Base-by-base conservation (phyloP, 2,797 vertebrate species). In the Poecile montanus region DNA sequence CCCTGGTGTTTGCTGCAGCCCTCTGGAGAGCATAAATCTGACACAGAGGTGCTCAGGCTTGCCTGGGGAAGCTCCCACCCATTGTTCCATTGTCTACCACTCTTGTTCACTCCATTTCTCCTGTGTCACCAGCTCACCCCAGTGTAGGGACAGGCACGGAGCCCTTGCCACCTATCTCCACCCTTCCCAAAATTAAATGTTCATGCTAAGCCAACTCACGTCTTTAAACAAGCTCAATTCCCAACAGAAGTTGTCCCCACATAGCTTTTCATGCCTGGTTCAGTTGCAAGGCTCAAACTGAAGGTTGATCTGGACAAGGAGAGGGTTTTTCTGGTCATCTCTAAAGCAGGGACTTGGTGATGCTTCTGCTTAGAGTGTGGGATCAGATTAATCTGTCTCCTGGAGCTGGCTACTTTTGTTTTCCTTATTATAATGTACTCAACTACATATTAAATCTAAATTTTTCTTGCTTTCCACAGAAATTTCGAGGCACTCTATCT, bases 21-120 rank as follows among this genome's bases (percentile, higher is more conserved):
- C 88, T 73, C 86, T 45, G 79, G 61, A 23, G 80, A 70, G 66
- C 65, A 92, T 36, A 82, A 71, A 11, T 90, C 54, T 94, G 56
- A 68, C 8, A 26, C 58, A 85, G 56, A 89, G 45, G 13, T 82
- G 29, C 47, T 89, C 68, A n/a, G 40, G 45, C 40, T 89, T 40
- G 32, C 84, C 29, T 84, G 60, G 93, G 63, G 58, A 57, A 53
- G 25, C 4, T 91, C 29, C 42, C 34, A 67, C 67, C 34, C 44
- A 11, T 66, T 21, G n/a, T 60, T 85, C 66, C 44, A 36, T 22
- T 26, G 12, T 7, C 57, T 18, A 3, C 8, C 13, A 3, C n/a
- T 72, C 25, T 44, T 8, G 25, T 26, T 89, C 25, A 3, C 36
- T 3, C 5, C 0, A 0, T 15, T 83, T 67, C 36, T 66, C 10